phyloP scores from a whole-genome alignment of 2,888 invertebrate species.

The Troides oblongomaculatus region DNA sequence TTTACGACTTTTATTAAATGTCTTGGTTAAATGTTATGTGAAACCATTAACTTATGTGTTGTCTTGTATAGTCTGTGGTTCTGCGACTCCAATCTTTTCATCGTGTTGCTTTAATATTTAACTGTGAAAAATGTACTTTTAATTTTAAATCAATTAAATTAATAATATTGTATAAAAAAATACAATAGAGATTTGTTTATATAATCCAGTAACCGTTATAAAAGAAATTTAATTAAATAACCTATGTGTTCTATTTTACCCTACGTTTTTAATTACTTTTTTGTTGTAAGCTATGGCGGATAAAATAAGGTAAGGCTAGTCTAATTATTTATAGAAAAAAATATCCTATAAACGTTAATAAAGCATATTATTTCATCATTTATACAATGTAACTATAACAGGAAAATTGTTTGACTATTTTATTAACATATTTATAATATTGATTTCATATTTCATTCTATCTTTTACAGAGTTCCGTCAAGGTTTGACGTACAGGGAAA shows the following conservation, averaged over 20 bases:
- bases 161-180: not conserved
- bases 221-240: not conserved
- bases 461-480: slow-evolving; percentile 65
- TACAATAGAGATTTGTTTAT: not conserved
- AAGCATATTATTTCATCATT: no score
- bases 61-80: not conserved
- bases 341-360: no score
- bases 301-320: slow-evolving; percentile 61
- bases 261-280: slow-evolving; percentile 3
- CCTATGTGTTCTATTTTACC: not conserved
- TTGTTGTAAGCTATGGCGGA: slow-evolving; percentile 52
- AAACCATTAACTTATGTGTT: not conserved
- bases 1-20: no score
- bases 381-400: no score
- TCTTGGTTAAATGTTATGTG: not conserved
- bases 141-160: not conserved
- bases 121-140: not conserved
- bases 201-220: not conserved
- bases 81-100: not conserved
- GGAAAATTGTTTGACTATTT: not conserved
- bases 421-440: not conserved
- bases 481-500: slow-evolving; percentile 73
- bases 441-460: slow-evolving; percentile 23
- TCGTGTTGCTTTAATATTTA: not conserved
- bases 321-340: not conserved